These are phyloP conservation scores for Erythrocercus mccallii DNA, from an alignment of 2,113 vertebrate genomes.

Conservation along the genomic window DNA sequence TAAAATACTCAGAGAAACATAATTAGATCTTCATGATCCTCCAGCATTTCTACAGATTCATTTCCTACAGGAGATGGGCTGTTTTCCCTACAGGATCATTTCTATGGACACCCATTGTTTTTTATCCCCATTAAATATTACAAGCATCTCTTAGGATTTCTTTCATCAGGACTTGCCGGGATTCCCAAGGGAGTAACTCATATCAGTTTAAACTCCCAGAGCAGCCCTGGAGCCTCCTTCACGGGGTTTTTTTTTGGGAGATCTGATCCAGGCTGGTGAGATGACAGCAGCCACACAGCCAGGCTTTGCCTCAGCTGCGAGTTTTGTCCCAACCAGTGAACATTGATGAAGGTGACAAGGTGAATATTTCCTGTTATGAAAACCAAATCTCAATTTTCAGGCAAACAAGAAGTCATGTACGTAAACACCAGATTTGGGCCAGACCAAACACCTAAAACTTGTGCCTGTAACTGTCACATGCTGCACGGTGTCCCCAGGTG, in stretches of 20 bases:
- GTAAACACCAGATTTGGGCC: not conserved
- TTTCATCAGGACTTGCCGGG: accelerated
- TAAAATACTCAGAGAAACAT: not conserved
- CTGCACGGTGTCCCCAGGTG: not conserved
- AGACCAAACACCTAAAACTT: accelerated
- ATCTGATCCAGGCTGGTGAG: not conserved
- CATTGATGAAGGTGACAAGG: not conserved
- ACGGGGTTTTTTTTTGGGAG: accelerated
- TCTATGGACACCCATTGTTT: not conserved
- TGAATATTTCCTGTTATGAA: not conserved
- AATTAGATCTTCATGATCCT: not conserved
- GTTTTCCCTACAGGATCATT: not conserved
- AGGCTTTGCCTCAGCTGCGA: not conserved
- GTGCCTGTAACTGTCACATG: accelerated
- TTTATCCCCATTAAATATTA: not conserved
- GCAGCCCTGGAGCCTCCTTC: not conserved
- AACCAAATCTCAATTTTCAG: not conserved
- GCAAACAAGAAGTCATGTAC: not conserved
- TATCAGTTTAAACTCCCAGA: not conserved
- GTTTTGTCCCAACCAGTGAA: not conserved
- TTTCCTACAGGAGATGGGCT: not conserved
- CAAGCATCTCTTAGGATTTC: not conserved
- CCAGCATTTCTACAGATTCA: not conserved
- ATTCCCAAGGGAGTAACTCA: not conserved
- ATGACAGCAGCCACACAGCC: not conserved